phyloP scores from a whole-genome alignment of 2,888 invertebrate genomes.

The Synergus umbraculus region DNA sequence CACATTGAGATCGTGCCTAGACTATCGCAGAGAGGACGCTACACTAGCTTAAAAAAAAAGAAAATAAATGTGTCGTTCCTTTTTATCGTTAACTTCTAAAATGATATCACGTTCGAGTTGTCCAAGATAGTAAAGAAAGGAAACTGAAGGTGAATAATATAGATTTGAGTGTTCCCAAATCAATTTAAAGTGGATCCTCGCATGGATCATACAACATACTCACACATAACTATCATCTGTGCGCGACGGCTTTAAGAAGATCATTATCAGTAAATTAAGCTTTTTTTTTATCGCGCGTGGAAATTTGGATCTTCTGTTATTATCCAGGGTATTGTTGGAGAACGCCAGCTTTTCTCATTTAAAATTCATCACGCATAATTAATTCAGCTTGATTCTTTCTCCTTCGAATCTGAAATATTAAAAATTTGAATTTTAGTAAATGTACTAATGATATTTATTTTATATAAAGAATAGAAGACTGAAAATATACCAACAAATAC shows the following conservation, averaged over 20 bases:
- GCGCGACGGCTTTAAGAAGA: constrained; percentile 46
- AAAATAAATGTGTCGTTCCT: constrained; percentile 24
- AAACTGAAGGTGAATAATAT: constrained; percentile 24
- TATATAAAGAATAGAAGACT: constrained; percentile 73
- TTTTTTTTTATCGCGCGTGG: constrained; percentile 51
- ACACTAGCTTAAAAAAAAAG: constrained; percentile 28
- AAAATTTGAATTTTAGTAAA: not conserved
- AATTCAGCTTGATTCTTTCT: constrained; percentile 85
- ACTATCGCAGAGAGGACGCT: constrained; percentile 32
- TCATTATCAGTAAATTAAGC: constrained; percentile 53
- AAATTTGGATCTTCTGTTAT: constrained; percentile 52
- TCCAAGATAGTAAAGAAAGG: constrained; percentile 25
- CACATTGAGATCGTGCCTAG: not conserved
- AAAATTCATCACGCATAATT: constrained; percentile 15
- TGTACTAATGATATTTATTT: constrained; percentile 72
- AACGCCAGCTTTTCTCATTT: constrained; percentile 29
- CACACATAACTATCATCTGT: constrained; percentile 38
- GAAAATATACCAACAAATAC: constrained; percentile 40
- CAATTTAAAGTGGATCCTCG: constrained; percentile 28
- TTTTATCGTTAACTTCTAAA: constrained; percentile 33
- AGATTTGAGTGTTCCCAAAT: constrained; percentile 27
- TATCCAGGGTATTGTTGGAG: constrained; percentile 1
- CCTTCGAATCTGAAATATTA: constrained; percentile 82
- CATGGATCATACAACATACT: constrained; percentile 35
- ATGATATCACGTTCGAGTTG: constrained; percentile 38